Evolutionary conservation across 1,140 invertebrate species (phyloP).

Genomic region (Ceratosolen fusciceps): DNA sequence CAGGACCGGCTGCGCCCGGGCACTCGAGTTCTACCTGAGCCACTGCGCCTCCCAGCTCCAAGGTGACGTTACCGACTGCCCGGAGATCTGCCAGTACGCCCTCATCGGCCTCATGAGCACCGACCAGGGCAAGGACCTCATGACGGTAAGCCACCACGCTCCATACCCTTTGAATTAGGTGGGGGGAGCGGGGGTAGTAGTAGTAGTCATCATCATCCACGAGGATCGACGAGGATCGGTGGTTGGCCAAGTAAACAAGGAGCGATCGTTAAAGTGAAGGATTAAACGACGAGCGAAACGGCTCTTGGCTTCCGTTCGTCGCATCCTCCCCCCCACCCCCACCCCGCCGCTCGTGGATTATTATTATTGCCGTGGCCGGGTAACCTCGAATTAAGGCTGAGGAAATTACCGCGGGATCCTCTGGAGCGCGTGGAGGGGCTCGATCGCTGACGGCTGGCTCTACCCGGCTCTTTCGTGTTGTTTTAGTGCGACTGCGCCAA

Average conservation of each 20-base stretch:
- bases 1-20: slow-evolving; percentile 80
- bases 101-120: slow-evolving; percentile 84
- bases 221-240: no score
- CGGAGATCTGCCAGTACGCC: slow-evolving; percentile 80
- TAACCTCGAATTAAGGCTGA: no score
- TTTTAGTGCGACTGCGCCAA: slow-evolving; percentile 79
- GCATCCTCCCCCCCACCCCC: no score
- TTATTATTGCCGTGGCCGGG: neutral
- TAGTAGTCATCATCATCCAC: no score
- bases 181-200: no score
- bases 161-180: no score
- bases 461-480: neutral
- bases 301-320: no score
- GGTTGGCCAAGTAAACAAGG: no score
- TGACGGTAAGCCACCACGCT: slow-evolving; percentile 72
- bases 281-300: no score
- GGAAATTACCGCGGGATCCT: no score
- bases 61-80: slow-evolving; percentile 73
- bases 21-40: slow-evolving; percentile 81
- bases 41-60: slow-evolving; percentile 79
- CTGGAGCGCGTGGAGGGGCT: neutral
- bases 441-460: neutral
- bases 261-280: no score
- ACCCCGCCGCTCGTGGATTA: neutral
- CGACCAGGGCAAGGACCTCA: slow-evolving; percentile 82